Evolutionary conservation across 2,797 vertebrate genomes (phyloP), one percentile per base, ranked within the genome.

Genomic region (Poecilia wingei): DNA sequence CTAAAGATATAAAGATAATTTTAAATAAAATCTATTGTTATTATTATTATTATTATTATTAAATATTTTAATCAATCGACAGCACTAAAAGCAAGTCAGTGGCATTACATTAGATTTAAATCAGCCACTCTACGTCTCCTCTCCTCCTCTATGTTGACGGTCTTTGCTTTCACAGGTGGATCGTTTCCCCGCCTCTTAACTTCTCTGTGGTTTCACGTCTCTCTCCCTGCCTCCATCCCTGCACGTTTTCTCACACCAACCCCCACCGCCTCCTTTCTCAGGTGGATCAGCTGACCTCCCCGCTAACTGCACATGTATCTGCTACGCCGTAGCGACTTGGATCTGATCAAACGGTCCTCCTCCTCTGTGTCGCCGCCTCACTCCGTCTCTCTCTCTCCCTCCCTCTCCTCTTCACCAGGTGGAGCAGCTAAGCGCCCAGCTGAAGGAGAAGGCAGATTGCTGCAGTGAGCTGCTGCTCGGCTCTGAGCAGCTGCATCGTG

Each of bases 381-480:
- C 47, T 70, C 43, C 61, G 53, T 45, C 33, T 41, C 59, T 45
- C 57, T 66, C 46, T 73, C 64, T 74, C 28, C 45, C 41, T 68
- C 74, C 45, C 71, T 71, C 78, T 79, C 46, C 57, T 71, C 77
- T n/a, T 83, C 75, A 82, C 85, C 91, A 99, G 98, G 96, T 99
- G 92, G 97, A 98, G 84, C 96, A 97, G 92, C 94, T 99, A 95
- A 96, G 94, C 92, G 94, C 95, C 84, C 96, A 97, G 89, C 95
- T 99, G 82, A 97, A 97, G 93, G 97, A 99, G 93, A 99, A 99
- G 95, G 96, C 98, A 16, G 98, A 99, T 94, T 97, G 96, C 89
- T 99, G 98, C 96, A 98, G 97, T 93, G 97, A 99, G 92, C 97
- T 99, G 90, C 95, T 98, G 91, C 96, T 99, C 72, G 94, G 96